These are phyloP conservation scores for Gyrodactylus bullatarudis DNA, from an alignment of 1,140 invertebrate genomes.

Conservation along the genomic window DNA sequence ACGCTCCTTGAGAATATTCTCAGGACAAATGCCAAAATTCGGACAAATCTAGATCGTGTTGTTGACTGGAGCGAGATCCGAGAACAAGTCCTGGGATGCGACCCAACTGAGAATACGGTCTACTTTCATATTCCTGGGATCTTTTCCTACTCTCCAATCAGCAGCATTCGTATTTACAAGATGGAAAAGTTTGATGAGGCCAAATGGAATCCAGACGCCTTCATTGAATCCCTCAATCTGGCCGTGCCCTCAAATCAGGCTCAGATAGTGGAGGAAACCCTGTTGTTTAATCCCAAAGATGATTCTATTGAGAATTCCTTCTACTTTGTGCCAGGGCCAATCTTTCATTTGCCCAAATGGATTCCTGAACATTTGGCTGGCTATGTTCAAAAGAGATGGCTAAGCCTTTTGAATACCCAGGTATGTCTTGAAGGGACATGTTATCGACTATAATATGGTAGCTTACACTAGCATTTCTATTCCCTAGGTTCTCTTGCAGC, in stretches of 20 bases:
- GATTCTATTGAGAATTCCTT: background rate
- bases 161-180: background rate
- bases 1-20: background rate
- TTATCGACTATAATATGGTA: no score
- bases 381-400: background rate
- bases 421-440: no score
- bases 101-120: background rate
- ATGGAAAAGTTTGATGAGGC: background rate
- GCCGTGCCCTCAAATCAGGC: background rate
- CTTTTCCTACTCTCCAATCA: background rate
- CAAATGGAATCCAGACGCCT: background rate
- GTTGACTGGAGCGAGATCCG: background rate
- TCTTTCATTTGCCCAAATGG: background rate
- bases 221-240: background rate
- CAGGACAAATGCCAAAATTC: background rate
- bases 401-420: background rate
- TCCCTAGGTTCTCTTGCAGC: no score
- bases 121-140: background rate
- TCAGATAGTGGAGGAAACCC: background rate
- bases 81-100: background rate
- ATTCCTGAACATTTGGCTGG: background rate
- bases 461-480: no score
- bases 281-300: background rate
- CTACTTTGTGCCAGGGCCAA: background rate
- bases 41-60: background rate